Base-by-base conservation (phyloP, 2,113 vertebrate genomes). In the Ictalurus furcatus region DNA sequence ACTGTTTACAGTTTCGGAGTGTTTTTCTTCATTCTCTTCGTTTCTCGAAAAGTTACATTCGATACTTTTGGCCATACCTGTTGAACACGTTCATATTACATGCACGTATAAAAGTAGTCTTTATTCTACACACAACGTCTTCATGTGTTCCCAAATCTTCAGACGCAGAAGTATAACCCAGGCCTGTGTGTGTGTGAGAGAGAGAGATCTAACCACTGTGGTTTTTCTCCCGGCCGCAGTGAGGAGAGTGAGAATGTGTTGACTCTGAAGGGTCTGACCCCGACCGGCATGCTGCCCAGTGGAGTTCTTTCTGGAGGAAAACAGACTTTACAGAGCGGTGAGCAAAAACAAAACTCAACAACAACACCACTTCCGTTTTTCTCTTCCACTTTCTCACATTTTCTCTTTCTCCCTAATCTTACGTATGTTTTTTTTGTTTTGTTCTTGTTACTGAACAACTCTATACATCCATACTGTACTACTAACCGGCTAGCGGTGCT, bases 201-300 rank as follows among this genome's bases (percentile, higher is more conserved):
- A 59, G 85, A 30, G 17, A 13, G 30, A 59, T 11, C 52, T 87
- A 63, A 87, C 37, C 58, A 12, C 25, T 86, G 56, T 65, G 48
- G 1, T 71, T 34, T n/a, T 30, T 37, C 30, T 6, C 34, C 56
- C 44, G 30, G 1, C 16, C 0, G 19, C 92, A 96, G 96, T 92
- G 96, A 97, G 94, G 96, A 97, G 91, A 97, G 96, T 90, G 96
- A 97, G 94, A 97, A 96, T 58, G 96, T 97, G 88, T 92, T 97
- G 94, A 97, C 96, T 84, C 95, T 97, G 90, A 97, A 97, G 92
- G 96, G 96, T 12, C 90, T 97, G 92, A 97, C 96, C 56, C 96
- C 96, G 0, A 97, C 96, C 23, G 96, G 96, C 88, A 97, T 96
- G 96, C 92, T 97, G 92, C 96, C 96, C 85, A 96, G 96, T 16